Evolutionary conservation across 2,888 invertebrate genomes (phyloP).

Genomic region (Lithosia quadra): DNA sequence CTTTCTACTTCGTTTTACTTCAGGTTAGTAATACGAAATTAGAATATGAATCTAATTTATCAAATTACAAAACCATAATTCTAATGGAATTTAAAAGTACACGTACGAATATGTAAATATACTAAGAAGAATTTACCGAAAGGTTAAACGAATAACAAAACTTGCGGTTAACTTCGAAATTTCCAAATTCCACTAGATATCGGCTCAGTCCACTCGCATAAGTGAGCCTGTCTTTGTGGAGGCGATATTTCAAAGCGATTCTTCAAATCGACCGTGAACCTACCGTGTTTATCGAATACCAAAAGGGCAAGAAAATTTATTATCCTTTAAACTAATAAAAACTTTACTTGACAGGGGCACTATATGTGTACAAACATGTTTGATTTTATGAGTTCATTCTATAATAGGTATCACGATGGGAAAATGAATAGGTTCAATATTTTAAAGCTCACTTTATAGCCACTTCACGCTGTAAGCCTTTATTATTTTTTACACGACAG

Average conservation of each 20-base stretch:
- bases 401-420: slow-evolving; percentile 58
- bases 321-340: slow-evolving; percentile 60
- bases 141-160: neutral
- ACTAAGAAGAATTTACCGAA: neutral
- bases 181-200: slow-evolving; percentile 56
- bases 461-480: slow-evolving; percentile 51
- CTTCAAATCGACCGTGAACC: slow-evolving; percentile 58
- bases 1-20: no score
- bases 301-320: slow-evolving; percentile 59
- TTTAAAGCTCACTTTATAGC: slow-evolving; percentile 61
- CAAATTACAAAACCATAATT: no score
- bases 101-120: neutral
- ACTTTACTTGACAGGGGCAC: slow-evolving; percentile 54
- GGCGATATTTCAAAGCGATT: slow-evolving; percentile 63
- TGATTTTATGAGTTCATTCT: slow-evolving; percentile 60
- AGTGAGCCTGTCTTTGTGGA: slow-evolving; percentile 46
- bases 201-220: slow-evolving; percentile 38
- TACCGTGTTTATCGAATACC: slow-evolving; percentile 60
- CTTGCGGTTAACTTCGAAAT: slow-evolving; percentile 61
- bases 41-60: no score
- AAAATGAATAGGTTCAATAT: slow-evolving; percentile 68
- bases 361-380: slow-evolving; percentile 53
- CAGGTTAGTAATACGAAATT: no score
- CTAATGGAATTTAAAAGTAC: no score
- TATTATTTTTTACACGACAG: slow-evolving; percentile 69